Evolutionary conservation across 1,140 invertebrate species (phyloP), one percentile per base, ranked within the genome.

Genomic region (Trachymyrmex septentrionalis): DNA sequence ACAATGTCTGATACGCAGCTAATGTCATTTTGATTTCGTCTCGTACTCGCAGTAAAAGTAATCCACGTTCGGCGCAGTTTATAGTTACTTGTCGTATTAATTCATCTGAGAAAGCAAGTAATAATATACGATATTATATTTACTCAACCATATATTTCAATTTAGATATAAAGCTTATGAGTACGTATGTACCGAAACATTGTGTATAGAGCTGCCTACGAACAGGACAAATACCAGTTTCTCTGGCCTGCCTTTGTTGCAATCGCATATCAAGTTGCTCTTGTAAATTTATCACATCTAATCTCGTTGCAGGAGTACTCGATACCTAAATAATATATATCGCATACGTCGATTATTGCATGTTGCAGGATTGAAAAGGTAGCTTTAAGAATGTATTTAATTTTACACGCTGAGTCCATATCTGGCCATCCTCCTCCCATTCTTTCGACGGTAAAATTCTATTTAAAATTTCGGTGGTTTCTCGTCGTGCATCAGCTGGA

Each of bases 1-100:
- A 99, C 0, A 99, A 96, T 0, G 98, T 98, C 93, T 97, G 96
- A 93, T 99, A 99, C 1, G 99, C 98, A 91, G 98, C 97, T 93
- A 99, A 97, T 0, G 99, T 99, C 97, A 99, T 99, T 86, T 97
- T 96, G 72, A 99, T 97, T 96, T 99, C 99, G 95, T 99, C 99
- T 30, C 99, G 96, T 0, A 99, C 97, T 91, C 99, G 96, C 30
- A 99, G 95, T 16, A 99, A 95, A 2, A 99, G 95, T 9, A 99
- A 95, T n/a, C 99, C 99, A 88, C 99, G 96, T 96, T 99, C 99
- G 0, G 98, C 98, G 94, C 99, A 99, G 94, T 99, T 99, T 16
- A 99, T 98, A 3, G 99, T 99, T 14, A 99, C 98, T 96, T 99
- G 97, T 34, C 98, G 96, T 92, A 99, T 99, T 50, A 99, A 95